Evolutionary conservation across 2,797 vertebrate species (phyloP).

Genomic region (Leptoclinus maculatus): DNA sequence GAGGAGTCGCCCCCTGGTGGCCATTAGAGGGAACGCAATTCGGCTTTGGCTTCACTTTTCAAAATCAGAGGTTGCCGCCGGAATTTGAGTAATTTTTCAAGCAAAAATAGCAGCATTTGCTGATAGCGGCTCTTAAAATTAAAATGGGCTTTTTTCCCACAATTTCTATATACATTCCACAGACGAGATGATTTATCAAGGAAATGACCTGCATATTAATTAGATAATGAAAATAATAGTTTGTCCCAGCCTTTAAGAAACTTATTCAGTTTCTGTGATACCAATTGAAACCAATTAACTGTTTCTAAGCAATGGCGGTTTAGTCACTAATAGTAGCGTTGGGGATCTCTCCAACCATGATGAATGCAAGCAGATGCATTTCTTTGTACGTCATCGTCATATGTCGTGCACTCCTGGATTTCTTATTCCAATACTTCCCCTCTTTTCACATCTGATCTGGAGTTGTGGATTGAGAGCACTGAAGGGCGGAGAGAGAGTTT

Average conservation of each 20-base stretch:
- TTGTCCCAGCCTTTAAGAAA: background rate
- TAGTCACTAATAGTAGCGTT: background rate
- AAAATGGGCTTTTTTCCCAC: background rate
- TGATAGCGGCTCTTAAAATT: background rate
- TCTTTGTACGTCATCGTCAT: background rate
- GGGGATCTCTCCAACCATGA: background rate
- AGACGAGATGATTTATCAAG: background rate
- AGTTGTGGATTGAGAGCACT: background rate
- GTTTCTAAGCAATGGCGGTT: background rate
- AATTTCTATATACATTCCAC: background rate
- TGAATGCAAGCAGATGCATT: conserved; percentile 7
- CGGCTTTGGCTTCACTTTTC: too few relatives aligned
- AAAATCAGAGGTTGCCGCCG: too few relatives aligned
- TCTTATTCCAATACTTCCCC: background rate
- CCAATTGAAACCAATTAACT: background rate
- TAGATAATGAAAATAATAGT: background rate
- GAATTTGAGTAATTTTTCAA: background rate
- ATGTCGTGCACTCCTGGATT: background rate
- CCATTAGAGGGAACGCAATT: too few relatives aligned
- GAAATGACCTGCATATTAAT: background rate
- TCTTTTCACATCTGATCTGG: conserved; percentile 17
- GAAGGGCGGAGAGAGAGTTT: conserved; percentile 9
- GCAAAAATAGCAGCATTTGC: background rate
- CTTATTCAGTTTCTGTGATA: background rate
- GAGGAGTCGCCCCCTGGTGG: too few relatives aligned